Percentiles rank a stretch among this genome's conserved stretches.
These are phyloP conservation scores for Drosophila lowei DNA, from an alignment of 1,140 invertebrate genomes.

Conservation along the genomic window DNA sequence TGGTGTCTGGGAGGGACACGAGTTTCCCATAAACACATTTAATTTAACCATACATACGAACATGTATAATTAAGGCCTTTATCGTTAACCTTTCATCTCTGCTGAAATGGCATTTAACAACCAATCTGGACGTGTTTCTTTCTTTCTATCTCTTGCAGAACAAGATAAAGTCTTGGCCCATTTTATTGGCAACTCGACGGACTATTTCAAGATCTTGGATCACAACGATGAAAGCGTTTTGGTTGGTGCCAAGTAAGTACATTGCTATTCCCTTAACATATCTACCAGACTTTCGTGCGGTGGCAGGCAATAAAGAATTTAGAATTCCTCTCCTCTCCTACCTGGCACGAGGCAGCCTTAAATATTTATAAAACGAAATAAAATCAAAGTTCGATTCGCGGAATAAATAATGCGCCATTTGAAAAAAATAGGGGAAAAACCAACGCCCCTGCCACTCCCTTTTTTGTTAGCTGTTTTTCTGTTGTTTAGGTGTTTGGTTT, in stretches of 20 bases:
- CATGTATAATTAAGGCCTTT: too few species aligned
- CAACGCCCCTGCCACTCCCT: background rate
- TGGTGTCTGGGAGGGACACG: constrained; percentile 1
- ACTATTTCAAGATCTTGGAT: constrained; percentile 85
- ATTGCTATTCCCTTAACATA: constrained; percentile 18
- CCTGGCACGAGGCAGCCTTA: constrained; percentile 52
- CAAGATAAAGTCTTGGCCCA: constrained; percentile 75
- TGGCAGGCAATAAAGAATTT: constrained; percentile 34
- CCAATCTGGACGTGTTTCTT: background rate
- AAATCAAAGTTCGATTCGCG: constrained; percentile 44
- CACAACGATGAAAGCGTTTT: constrained; percentile 84
- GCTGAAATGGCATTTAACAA: constrained; percentile 7
- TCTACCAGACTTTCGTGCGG: constrained; percentile 23
- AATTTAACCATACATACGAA: background rate
- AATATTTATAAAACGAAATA: constrained; percentile 53
- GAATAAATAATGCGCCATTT: constrained; percentile 66
- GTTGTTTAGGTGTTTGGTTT: constrained; percentile 18
- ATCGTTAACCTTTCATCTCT: constrained; percentile 4
- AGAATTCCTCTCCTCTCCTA: constrained; percentile 23
- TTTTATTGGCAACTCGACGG: constrained; percentile 82
- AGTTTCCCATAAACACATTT: constrained; percentile 10
- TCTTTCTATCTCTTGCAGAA: constrained; percentile 53
- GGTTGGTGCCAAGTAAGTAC: constrained; percentile 83
- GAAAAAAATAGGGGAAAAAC: background rate
- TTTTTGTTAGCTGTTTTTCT: constrained; percentile 23